A percentile compares a stretch with the other conserved stretches of the same genome.
Conservation (phyloP, 2,888 invertebrate species). For the Xestia ashworthii region DNA sequence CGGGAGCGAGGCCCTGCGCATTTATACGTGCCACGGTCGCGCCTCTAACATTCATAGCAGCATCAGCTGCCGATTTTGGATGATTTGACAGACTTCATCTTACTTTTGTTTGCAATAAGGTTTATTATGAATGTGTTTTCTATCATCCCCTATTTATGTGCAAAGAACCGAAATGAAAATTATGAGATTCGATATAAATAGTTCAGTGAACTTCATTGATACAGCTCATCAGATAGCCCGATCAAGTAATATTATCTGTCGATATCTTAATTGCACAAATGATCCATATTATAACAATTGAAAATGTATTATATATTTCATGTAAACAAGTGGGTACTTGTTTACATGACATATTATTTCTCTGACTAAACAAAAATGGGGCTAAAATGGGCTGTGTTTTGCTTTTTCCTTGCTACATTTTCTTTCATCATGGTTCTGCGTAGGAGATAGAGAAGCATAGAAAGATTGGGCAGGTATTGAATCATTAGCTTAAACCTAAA, state of each 20-base stretch:
- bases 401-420: not conserved
- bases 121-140: constrained; percentile 3
- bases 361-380: too few relatives aligned
- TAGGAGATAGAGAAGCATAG: not conserved
- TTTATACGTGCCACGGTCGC: constrained; percentile 80
- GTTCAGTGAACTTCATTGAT: not conserved
- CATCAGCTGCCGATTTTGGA: constrained; percentile 45
- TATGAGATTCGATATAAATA: not conserved
- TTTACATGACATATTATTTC: too few relatives aligned
- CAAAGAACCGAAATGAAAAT: not conserved
- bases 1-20: constrained; percentile 78
- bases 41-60: constrained; percentile 70
- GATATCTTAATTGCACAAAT: not conserved
- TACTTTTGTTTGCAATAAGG: constrained; percentile 15
- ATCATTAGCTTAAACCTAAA: not conserved
- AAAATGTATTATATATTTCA: not conserved
- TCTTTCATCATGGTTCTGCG: not conserved
- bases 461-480: not conserved
- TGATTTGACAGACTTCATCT: constrained; percentile 55
- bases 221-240: not conserved
- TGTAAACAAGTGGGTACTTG: not conserved
- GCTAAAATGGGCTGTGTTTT: not conserved
- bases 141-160: not conserved
- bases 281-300: not conserved
- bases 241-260: not conserved